Conservation (phyloP, 2,797 vertebrate species). For the Neosilurus mollespiculum region DNA sequence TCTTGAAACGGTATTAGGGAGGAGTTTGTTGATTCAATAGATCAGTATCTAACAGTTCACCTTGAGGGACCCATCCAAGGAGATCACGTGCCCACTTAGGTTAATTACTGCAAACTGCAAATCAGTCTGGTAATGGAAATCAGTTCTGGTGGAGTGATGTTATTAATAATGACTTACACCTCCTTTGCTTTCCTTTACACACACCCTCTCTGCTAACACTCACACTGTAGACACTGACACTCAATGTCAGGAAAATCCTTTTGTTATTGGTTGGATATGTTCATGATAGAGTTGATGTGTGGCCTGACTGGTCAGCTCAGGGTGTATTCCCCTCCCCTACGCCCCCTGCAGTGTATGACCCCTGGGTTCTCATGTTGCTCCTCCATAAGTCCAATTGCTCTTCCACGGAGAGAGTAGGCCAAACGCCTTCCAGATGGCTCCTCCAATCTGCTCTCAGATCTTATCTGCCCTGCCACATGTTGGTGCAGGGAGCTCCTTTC, state of each 20-base stretch:
- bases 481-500: slow-evolving; percentile 48
- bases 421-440: slow-evolving; percentile 83
- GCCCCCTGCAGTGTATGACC: slow-evolving; percentile 60
- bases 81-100: slow-evolving; percentile 14
- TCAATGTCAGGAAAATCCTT: not conserved
- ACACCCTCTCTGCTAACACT: not conserved
- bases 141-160: slow-evolving; percentile 12
- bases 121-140: slow-evolving; percentile 27
- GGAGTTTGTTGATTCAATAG: slow-evolving; percentile 27
- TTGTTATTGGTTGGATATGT: slow-evolving; percentile 7
- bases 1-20: not conserved
- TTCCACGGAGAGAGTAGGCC: slow-evolving; percentile 65
- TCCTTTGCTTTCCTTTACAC: not conserved
- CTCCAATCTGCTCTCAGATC: slow-evolving; percentile 77
- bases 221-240: not conserved
- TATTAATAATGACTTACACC: slow-evolving; percentile 9
- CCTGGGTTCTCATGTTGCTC: slow-evolving; percentile 57
- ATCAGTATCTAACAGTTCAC: slow-evolving; percentile 27
- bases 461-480: slow-evolving; percentile 73
- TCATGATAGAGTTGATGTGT: slow-evolving; percentile 25
- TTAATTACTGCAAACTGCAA: slow-evolving; percentile 36
- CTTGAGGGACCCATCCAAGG: slow-evolving; percentile 25
- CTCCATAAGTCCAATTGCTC: slow-evolving; percentile 59
- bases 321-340: slow-evolving; percentile 42
- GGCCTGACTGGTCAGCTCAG: slow-evolving; percentile 13